Evolutionary conservation across 2,797 vertebrate species (phyloP), one percentile per base, ranked within the genome.

Genomic region (Enteromius viviparus): DNA sequence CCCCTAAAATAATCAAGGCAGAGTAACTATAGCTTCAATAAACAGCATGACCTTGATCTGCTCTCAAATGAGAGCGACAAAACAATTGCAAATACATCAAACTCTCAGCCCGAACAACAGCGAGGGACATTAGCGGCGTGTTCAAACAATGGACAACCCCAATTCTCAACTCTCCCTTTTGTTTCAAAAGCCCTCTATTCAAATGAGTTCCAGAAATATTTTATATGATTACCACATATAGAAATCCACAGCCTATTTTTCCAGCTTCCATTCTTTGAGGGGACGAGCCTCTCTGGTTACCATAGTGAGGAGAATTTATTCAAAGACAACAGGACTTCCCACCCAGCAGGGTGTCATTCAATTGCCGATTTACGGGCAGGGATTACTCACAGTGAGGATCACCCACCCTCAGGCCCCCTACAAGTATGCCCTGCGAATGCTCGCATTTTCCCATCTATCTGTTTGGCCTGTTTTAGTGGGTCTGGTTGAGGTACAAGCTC

Each of bases 11-110:
- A 78, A 86, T 81, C 78, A 80, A 83, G 66, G 65, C 70, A 3
- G 40, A 70, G 55, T 14, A 60, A 62, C 78, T 66, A 29, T 14
- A n/a, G 74, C 29, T 74, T 66, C 32, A 80, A 53, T 32, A 83
- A 79, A 76, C 51, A 78, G 51, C 26, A 14, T 86, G 76, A 81
- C 80, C 85, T 83, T 81, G 81, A 72, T 68, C 66, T 81, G 83
- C 85, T 82, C 77, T 79, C 37, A 32, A 80, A 53, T 23, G 81
- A 69, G 40, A 78, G 14, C 12, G 34, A n/a, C 64, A 70, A 40
- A 78, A 85, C 80, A 88, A 85, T 85, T 66, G 69, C 68, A 66
- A 65, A 86, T 85, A 64, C 80, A 85, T 88, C 87, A 86, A 85
- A 84, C 72, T 47, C 19, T 74, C 51, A 47, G 77, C 23, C 58